Evolutionary conservation across 1,140 invertebrate genomes (phyloP).

Genomic region (Bradynema listronoti): DNA sequence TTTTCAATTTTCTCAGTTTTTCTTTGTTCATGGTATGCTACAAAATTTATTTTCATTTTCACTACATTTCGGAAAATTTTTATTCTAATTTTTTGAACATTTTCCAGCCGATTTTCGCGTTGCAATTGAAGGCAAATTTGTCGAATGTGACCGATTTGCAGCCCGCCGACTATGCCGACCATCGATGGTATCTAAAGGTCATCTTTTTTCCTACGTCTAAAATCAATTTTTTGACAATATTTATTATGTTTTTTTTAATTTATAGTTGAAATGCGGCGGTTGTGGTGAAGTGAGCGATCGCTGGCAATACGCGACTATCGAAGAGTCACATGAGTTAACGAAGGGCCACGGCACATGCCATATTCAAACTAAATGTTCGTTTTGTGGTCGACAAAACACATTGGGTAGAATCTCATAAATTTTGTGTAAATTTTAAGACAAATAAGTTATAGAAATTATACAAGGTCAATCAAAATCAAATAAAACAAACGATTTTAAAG

Average conservation of each 20-base stretch:
- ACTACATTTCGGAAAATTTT: too few species aligned
- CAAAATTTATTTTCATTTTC: too few species aligned
- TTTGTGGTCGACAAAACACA: constrained; percentile 75
- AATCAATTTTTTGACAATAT: not conserved
- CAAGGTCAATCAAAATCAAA: too few species aligned
- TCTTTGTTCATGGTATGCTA: too few species aligned
- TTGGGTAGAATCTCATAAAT: too few species aligned
- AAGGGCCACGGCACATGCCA: constrained; percentile 70
- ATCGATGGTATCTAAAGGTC: constrained; percentile 40
- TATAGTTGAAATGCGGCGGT: constrained; percentile 32
- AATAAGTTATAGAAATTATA: too few species aligned
- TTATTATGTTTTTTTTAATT: too few species aligned
- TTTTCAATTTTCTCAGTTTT: too few species aligned
- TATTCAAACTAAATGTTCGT: constrained; percentile 78
- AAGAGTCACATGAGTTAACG: constrained; percentile 38
- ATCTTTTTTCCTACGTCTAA: not conserved
- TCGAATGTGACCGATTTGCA: constrained; percentile 25
- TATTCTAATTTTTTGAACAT: constrained; percentile 2
- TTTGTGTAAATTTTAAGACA: too few species aligned
- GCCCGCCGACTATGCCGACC: constrained; percentile 26
- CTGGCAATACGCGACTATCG: constrained; percentile 31
- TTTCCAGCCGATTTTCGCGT: constrained; percentile 32
- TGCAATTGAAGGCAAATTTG: constrained; percentile 36
- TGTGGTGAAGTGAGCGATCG: constrained; percentile 23
- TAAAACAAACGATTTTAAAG: constrained; percentile 8